Evolutionary conservation across 2,113 vertebrate species (phyloP), one percentile per base, ranked within the genome.

Genomic region (Fulmarus glacialis): DNA sequence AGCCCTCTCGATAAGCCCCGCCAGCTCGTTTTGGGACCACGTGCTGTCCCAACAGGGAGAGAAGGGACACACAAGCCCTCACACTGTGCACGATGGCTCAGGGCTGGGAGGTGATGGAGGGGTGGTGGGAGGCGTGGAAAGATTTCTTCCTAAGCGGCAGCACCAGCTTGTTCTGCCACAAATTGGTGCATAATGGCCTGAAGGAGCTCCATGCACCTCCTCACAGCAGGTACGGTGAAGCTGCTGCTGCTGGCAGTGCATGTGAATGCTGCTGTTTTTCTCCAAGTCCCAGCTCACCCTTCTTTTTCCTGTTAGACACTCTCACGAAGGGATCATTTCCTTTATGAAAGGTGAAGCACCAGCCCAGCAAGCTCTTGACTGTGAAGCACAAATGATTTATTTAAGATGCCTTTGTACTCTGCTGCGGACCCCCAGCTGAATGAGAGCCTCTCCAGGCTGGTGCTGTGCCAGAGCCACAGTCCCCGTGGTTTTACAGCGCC

Each of bases 71-170:
- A 29, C n/a, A 67, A 77, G 11, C 40, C 34, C 22, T 75, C 4
- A 0, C 1, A 2, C 55, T 43, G 6, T 50, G 34, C 2, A 1
- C 1, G 0, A 16, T 53, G 42, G 20, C 56, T 82, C 20, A 4
- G 30, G 38, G 5, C 52, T 82, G 27, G 32, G 53, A 73, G 17
- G 10, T 55, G n/a, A 10, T 29, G 50, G n/a, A 63, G 16, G 17
- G 11, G 42, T 36, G 9, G 34, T n/a, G 26, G 63, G 8, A 78
- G 8, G 21, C 6, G 16, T 50, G 36, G 79, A 50, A 30, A 19
- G 17, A 21, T 62, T 73, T 62, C 29, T 62, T 79, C 14, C 27
- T 68, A 62, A 62, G 83, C 32, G 38, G 40, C 43, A 42, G 18
- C 43, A 42, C 58, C 27, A 50, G 27, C 40, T 60, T 55, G 7